Evolutionary conservation across 2,113 vertebrate genomes (phyloP).

Genomic region (Deroptyus accipitrinus): DNA sequence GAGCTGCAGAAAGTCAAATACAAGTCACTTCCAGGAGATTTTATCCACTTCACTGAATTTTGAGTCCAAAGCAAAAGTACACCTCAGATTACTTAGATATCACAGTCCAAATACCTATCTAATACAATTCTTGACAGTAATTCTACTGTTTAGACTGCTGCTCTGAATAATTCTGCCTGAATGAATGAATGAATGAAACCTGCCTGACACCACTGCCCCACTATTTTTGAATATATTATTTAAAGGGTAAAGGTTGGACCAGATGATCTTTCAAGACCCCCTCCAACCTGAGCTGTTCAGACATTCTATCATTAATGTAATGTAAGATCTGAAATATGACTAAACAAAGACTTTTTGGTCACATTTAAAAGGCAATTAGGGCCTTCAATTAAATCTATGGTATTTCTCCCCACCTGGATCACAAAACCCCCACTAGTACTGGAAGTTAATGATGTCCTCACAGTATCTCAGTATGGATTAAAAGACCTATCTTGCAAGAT

Average conservation of each 20-base stretch:
- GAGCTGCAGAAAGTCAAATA: neutral
- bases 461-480: neutral
- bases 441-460: neutral
- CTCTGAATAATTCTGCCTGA: neutral
- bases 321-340: neutral
- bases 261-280: neutral
- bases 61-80: neutral
- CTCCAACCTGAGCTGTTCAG: neutral
- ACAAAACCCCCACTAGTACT: neutral
- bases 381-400: neutral
- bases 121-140: neutral
- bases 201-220: neutral
- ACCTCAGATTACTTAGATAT: neutral
- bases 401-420: neutral
- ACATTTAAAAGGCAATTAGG: neutral
- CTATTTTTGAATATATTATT: neutral
- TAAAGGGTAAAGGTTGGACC: neutral
- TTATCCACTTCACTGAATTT: neutral
- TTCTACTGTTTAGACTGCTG: neutral
- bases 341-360: neutral
- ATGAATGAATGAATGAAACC: neutral
- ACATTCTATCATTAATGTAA: neutral
- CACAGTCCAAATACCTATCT: neutral
- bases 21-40: neutral
- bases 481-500: neutral